Conservation (phyloP, 2,113 vertebrate genomes). For the Mola mola region DNA sequence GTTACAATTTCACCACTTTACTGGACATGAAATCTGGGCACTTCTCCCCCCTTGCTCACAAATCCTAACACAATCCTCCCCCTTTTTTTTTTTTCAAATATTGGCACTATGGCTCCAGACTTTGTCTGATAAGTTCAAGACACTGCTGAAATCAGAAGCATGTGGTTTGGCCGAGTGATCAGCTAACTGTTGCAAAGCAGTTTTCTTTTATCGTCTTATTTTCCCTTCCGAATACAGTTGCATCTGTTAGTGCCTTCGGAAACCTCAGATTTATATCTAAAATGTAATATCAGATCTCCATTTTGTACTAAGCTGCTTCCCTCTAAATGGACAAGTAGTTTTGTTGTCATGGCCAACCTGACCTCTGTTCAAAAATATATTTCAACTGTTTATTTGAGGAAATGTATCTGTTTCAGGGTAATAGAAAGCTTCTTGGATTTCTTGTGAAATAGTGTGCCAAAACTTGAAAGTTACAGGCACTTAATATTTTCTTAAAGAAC, state of each 20-base stretch:
- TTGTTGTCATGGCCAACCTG: conserved; percentile 1
- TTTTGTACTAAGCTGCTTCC: not conserved
- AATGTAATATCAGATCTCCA: not conserved
- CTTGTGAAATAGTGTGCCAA: conserved; percentile 5
- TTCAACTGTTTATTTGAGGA: not conserved
- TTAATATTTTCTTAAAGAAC: no score
- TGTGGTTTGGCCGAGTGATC: conserved; percentile 23
- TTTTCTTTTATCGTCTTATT: no score
- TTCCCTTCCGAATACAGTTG: not conserved
- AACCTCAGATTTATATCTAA: not conserved
- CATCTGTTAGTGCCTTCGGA: not conserved
- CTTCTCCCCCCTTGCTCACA: conserved; percentile 14
- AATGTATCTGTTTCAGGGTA: not conserved
- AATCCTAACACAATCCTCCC: conserved; percentile 4
- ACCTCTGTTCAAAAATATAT: conserved; percentile 34
- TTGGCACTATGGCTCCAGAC: conserved; percentile 61
- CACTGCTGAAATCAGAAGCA: conserved; percentile 53
- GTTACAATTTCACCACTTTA: conserved; percentile 73
- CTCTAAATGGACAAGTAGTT: conserved; percentile 14
- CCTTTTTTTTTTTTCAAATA: conserved; percentile 32
- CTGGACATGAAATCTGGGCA: conserved; percentile 68
- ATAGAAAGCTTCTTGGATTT: conserved; percentile 20
- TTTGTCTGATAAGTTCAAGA: conserved; percentile 42
- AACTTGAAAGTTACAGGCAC: conserved; percentile 22
- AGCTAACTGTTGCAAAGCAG: not conserved